phyloP scores from a whole-genome alignment of 37 sponge, comb jelly and placozoan species.

The Amphimedon queenslandica region DNA sequence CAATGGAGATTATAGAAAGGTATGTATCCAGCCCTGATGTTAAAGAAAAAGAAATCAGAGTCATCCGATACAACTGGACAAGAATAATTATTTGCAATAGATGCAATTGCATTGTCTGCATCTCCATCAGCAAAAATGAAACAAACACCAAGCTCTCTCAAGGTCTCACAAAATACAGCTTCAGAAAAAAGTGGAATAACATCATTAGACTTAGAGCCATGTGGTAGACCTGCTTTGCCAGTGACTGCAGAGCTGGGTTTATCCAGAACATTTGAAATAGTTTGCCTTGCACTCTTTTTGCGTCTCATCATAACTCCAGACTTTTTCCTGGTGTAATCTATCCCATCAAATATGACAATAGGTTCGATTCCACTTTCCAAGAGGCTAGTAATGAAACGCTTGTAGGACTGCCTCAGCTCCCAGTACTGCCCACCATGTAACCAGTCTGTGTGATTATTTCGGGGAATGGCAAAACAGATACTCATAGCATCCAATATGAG shows the following conservation, averaged over 20 bases:
- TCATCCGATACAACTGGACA: conserved; percentile 68
- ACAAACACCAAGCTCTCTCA: conserved; percentile 28
- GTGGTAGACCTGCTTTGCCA: not conserved
- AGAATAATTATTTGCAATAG: conserved; percentile 40
- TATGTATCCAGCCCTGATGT: conserved; percentile 50
- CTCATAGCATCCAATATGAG: conserved; percentile 59
- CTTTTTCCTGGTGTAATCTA: conserved; percentile 52
- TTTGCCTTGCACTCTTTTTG: not conserved
- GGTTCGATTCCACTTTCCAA: conserved; percentile 20
- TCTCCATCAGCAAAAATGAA: too few species aligned
- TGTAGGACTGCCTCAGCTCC: conserved; percentile 14
- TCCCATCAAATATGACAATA: conserved; percentile 72
- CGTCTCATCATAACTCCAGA: conserved; percentile 10
- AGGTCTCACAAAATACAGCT: conserved; percentile 22
- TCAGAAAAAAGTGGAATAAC: conserved; percentile 28
- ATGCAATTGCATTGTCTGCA: conserved; percentile 53
- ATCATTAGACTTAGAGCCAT: too few species aligned
- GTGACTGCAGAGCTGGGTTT: too few species aligned
- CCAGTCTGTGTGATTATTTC: conserved; percentile 4
- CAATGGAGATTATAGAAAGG: conserved; percentile 52
- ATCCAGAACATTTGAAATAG: too few species aligned
- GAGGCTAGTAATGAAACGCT: conserved; percentile 34
- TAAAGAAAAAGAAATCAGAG: conserved; percentile 72
- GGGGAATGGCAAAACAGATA: conserved; percentile 27
- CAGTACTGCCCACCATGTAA: conserved; percentile 69